A percentile compares a stretch with the other conserved stretches of the same genome.
phyloP scores from a whole-genome alignment of 1,140 invertebrate species.

The Drosophila subobscura region DNA sequence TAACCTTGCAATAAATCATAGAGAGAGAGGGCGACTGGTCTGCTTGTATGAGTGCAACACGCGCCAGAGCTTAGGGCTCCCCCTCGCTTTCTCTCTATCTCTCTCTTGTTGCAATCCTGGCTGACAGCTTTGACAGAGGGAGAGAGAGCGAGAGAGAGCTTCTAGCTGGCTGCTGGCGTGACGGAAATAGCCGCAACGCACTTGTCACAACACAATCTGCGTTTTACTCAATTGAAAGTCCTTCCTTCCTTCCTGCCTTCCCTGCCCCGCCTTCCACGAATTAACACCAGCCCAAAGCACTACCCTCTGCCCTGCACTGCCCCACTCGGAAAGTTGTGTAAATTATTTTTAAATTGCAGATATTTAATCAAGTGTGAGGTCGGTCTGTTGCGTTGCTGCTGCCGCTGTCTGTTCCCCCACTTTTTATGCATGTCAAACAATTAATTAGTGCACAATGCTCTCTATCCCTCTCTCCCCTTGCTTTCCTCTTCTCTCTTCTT shows the following conservation, averaged over 20 bases:
- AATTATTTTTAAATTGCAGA: constrained; percentile 70
- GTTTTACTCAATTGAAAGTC: constrained; percentile 2
- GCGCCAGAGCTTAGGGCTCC: constrained; percentile 17
- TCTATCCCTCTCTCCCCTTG: not conserved
- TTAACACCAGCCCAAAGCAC: not conserved
- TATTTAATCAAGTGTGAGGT: constrained; percentile 70
- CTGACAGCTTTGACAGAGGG: constrained; percentile 23
- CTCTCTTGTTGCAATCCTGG: not conserved
- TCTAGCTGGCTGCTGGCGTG: not conserved
- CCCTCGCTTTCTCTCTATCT: no score
- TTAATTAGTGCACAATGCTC: constrained; percentile 46
- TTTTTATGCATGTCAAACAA: constrained; percentile 52
- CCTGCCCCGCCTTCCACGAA: not conserved
- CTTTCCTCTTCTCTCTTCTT: not conserved
- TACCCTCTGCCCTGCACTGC: not conserved
- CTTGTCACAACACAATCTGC: constrained; percentile 57
- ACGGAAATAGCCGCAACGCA: constrained; percentile 51
- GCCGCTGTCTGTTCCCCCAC: not conserved
- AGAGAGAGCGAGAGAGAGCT: constrained; percentile 31
- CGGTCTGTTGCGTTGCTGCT: constrained; percentile 8
- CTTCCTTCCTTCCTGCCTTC: no score
- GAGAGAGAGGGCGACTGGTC: not conserved
- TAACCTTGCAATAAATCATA: no score
- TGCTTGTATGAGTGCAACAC: constrained; percentile 28
- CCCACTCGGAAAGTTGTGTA: constrained; percentile 13